Evolutionary conservation across 2,113 vertebrate species (phyloP).

Genomic region (Mobula birostris): DNA sequence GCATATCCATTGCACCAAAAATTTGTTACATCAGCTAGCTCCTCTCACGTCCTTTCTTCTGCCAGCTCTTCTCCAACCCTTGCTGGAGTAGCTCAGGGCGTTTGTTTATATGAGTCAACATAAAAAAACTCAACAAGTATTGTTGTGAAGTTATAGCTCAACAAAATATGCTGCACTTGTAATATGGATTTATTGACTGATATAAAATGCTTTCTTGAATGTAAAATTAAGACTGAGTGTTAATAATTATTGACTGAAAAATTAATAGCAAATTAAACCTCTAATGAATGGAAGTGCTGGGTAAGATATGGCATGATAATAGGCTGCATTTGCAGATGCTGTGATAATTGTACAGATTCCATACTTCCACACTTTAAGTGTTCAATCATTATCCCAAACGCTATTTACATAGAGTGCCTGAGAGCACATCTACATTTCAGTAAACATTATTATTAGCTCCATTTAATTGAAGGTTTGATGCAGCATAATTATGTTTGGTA

Average conservation of each 20-base stretch:
- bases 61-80: not conserved
- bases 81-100: not conserved
- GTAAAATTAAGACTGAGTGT: not conserved
- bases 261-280: slow-evolving; percentile 1
- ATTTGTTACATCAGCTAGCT: too few species aligned
- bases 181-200: not conserved
- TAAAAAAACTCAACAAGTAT: not conserved
- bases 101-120: not conserved
- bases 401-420: not conserved
- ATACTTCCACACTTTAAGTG: not conserved
- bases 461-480: slow-evolving; percentile 6
- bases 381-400: not conserved
- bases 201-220: not conserved
- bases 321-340: not conserved
- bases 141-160: not conserved
- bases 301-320: not conserved
- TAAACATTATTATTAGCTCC: not conserved
- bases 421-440: not conserved
- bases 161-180: not conserved
- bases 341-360: slow-evolving; percentile 11
- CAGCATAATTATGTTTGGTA: not conserved
- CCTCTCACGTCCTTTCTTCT: too few species aligned
- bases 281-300: not conserved
- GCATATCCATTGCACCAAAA: too few species aligned
- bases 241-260: not conserved